Base-by-base conservation (phyloP, 2,797 vertebrate genomes). In the Discoglossus pictus region DNA sequence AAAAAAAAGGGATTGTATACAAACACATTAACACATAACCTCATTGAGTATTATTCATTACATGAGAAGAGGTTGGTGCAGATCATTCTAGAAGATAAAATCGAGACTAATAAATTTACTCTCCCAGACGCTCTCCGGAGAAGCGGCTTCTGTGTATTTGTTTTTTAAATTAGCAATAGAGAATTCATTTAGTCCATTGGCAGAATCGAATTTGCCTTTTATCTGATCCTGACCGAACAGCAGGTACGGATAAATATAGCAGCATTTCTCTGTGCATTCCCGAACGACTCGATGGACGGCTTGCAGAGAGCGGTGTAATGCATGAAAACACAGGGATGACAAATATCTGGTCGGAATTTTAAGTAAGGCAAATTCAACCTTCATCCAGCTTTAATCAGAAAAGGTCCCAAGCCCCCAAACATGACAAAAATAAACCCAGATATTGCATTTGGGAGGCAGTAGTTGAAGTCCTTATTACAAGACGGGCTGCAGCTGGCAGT, bases 401-500 rank as follows among this genome's bases (percentile, higher is more conserved):
- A 71, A 23, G 24, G 34, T 36, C 40, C 18, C 68, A 18, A 16
- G 51, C 36, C 42, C 12, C 39, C 61, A 27, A 71, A 71, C 44
- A 64, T 64, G 44, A 18, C 44, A 39, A 35, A 71, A 70, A 71
- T 51, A 63, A 58, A 39, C 35, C 18, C 60, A 64, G 44, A 51
- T 51, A 64, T 58, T 71, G 52, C 43, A 43, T 58, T 24, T 20
- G 17, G 43, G 20, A 64, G 52, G 38, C 48, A 52, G 44, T 64
- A 71, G 48, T 44, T 51, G 44, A 56, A 63, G 23, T n/a, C 25
- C 36, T 23, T 71, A n/a, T 64, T 64, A 58, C 50, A 61, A 48
- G 67, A 62, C 17, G 51, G 10, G 27, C 68, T 64, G 61, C 60
- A 71, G 53, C 68, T 63, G 67, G 42, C 67, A 50, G 67, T n/a